phyloP scores from a whole-genome alignment of 2,888 invertebrate species.

The Callimorpha dominula region DNA sequence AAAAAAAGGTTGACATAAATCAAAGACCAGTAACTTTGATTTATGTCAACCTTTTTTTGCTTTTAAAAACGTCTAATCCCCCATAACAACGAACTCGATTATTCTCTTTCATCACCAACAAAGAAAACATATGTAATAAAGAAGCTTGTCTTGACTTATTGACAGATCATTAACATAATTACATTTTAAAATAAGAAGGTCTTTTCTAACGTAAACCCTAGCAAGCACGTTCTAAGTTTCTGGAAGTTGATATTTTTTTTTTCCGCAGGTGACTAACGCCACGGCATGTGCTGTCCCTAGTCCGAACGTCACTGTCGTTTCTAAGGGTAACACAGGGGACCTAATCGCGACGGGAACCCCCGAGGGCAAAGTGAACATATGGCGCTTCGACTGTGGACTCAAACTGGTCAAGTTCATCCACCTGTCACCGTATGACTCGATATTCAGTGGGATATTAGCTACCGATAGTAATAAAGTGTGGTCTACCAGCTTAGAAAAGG shows the following conservation, averaged over 20 bases:
- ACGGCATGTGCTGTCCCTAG: conserved; percentile 91
- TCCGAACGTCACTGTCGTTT: conserved; percentile 85
- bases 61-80: too few relatives aligned
- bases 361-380: conserved; percentile 91
- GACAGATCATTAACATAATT: neutral
- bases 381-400: conserved; percentile 93
- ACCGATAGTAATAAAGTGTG: conserved; percentile 80
- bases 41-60: too few relatives aligned
- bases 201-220: neutral
- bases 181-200: neutral
- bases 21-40: too few relatives aligned
- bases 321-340: conserved; percentile 87
- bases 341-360: conserved; percentile 86
- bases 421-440: conserved; percentile 81
- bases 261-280: conserved; percentile 89
- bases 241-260: neutral
- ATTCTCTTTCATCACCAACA: neutral
- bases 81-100: neutral
- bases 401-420: conserved; percentile 89
- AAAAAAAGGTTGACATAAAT: too few relatives aligned
- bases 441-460: conserved; percentile 79
- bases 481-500: conserved; percentile 81
- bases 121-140: neutral
- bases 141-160: neutral
- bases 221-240: too few relatives aligned